Percentiles rank a stretch among this genome's conserved stretches.
These are phyloP conservation scores for Gambusia holbrooki DNA, from an alignment of 2,113 vertebrate genomes.

Conservation along the genomic window DNA sequence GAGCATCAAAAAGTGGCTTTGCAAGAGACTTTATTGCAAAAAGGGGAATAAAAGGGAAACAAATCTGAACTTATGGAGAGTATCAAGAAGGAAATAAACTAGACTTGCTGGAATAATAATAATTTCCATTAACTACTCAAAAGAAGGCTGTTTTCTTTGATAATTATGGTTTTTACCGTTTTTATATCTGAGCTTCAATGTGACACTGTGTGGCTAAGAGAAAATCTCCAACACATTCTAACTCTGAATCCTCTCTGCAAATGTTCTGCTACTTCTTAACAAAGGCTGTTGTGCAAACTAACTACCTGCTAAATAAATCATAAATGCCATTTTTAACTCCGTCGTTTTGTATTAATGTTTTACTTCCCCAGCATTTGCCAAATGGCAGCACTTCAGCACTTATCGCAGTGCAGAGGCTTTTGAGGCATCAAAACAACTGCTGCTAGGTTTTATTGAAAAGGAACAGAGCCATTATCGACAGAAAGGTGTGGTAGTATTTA, in stretches of 20 bases:
- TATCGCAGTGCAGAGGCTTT: not conserved
- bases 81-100: not conserved
- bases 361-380: not conserved
- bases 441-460: not conserved
- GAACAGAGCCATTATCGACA: not conserved
- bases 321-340: not conserved
- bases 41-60: conserved; percentile 13
- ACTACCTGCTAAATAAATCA: conserved; percentile 6
- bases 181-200: not conserved
- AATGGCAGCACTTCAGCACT: not conserved
- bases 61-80: not conserved
- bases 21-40: not conserved
- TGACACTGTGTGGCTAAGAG: not conserved
- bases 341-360: not conserved
- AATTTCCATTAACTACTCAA: not conserved
- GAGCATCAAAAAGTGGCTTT: not conserved
- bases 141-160: not conserved
- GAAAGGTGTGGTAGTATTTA: not conserved
- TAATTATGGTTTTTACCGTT: not conserved
- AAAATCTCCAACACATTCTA: not conserved
- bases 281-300: conserved; percentile 3
- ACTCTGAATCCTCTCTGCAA: not conserved
- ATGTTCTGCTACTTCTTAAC: conserved; percentile 1
- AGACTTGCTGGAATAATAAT: not conserved
- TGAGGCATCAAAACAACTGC: not conserved